phyloP scores from a whole-genome alignment of 2,113 vertebrate genomes.

The Pelecanus crispus region DNA sequence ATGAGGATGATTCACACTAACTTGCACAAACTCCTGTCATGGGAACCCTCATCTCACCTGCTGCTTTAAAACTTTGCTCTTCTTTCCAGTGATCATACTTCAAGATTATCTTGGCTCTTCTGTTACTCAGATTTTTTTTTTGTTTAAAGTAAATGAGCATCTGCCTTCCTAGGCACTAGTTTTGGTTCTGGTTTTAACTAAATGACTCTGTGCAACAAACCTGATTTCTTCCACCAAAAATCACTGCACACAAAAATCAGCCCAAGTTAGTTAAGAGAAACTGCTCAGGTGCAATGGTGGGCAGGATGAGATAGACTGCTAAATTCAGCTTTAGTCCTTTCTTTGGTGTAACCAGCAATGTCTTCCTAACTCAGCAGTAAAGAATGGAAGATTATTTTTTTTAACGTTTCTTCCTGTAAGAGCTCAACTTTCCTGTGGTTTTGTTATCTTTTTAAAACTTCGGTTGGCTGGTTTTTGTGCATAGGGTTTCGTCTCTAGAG shows the following conservation, averaged over 20 bases:
- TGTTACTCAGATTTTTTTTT: neutral
- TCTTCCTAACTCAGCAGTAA: neutral
- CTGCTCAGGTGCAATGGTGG: neutral
- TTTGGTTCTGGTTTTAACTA: neutral
- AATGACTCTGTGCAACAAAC: neutral
- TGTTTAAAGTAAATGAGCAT: neutral
- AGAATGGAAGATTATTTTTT: neutral
- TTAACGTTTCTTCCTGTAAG: neutral
- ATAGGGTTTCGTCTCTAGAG: neutral
- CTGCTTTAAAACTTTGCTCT: neutral
- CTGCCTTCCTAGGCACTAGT: neutral
- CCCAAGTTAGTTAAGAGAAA: neutral
- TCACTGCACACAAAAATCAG: neutral
- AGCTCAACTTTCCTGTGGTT: neutral
- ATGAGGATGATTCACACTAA: neutral
- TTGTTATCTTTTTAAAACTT: neutral
- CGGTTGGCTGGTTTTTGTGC: rapidly evolving
- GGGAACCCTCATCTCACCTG: neutral
- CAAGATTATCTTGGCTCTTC: neutral
- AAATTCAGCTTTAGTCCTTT: neutral
- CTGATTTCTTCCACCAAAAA: neutral
- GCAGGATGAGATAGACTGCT: neutral
- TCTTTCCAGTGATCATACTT: neutral
- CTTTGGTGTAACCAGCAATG: neutral
- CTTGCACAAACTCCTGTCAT: neutral